Evolutionary conservation across 2,797 vertebrate species (phyloP).

Genomic region (Crypturellus tataupa): DNA sequence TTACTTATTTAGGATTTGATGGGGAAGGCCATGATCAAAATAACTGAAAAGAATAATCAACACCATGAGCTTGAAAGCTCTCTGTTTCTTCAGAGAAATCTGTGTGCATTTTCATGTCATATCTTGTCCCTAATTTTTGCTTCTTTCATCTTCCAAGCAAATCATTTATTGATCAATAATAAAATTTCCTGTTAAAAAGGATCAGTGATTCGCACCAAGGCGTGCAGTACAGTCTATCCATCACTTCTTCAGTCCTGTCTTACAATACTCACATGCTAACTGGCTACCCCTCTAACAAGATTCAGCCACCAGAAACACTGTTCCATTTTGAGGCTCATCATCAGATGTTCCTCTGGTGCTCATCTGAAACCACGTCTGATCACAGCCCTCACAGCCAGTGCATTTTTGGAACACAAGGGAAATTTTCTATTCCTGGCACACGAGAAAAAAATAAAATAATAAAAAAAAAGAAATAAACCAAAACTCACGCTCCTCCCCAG

Average conservation of each 20-base stretch:
- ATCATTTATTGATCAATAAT: background rate
- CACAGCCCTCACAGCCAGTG: background rate
- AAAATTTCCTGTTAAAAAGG: background rate
- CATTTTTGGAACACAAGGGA: background rate
- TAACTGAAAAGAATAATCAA: background rate
- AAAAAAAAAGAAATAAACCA: too few species aligned
- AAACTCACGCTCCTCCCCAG: background rate
- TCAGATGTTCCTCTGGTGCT: background rate
- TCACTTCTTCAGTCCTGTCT: background rate
- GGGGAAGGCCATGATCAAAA: background rate
- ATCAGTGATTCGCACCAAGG: background rate
- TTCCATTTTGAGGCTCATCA: background rate
- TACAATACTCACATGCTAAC: background rate
- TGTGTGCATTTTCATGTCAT: background rate
- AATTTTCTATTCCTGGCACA: background rate
- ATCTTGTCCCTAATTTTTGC: background rate
- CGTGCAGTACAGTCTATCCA: background rate
- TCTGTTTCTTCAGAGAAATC: background rate
- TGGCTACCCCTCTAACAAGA: background rate
- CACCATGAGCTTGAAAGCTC: background rate
- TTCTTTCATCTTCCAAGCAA: background rate
- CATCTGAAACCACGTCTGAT: background rate
- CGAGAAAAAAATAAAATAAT: background rate
- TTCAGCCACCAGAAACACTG: background rate
- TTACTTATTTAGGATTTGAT: background rate